These are phyloP conservation scores for Orycteropus afer DNA, from an alignment of 2,113 vertebrate genomes.

Conservation along the genomic window DNA sequence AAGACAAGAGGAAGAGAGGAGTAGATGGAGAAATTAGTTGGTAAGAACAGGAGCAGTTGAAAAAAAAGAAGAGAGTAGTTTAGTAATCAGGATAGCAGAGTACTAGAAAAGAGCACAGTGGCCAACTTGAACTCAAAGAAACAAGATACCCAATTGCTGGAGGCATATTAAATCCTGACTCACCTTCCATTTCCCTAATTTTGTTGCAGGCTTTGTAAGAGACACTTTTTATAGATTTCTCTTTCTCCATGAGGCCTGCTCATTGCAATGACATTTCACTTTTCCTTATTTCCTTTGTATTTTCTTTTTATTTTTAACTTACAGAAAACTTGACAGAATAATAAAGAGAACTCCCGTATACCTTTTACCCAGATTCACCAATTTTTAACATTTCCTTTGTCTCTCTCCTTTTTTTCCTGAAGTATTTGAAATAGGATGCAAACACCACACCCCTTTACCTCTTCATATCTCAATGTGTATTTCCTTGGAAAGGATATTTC, in stretches of 20 bases:
- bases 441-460: neutral
- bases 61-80: neutral
- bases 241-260: neutral
- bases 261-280: neutral
- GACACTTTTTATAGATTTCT: neutral
- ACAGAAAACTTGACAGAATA: neutral
- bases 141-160: neutral
- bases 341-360: neutral
- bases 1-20: slow-evolving; percentile 5
- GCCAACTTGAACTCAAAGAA: neutral
- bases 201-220: neutral
- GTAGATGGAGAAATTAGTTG: neutral
- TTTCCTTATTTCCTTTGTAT: neutral
- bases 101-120: rapidly evolving
- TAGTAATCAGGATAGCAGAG: neutral
- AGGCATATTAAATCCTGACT: neutral
- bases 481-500: neutral
- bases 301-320: slow-evolving; percentile 1
- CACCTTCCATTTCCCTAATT: no score
- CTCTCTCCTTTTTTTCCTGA: neutral
- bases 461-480: neutral
- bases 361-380: neutral
- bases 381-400: slow-evolving; percentile 3
- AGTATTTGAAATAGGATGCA: neutral
- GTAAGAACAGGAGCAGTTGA: neutral